Conservation (phyloP, 2,888 invertebrate species). For the Neria commutata region DNA sequence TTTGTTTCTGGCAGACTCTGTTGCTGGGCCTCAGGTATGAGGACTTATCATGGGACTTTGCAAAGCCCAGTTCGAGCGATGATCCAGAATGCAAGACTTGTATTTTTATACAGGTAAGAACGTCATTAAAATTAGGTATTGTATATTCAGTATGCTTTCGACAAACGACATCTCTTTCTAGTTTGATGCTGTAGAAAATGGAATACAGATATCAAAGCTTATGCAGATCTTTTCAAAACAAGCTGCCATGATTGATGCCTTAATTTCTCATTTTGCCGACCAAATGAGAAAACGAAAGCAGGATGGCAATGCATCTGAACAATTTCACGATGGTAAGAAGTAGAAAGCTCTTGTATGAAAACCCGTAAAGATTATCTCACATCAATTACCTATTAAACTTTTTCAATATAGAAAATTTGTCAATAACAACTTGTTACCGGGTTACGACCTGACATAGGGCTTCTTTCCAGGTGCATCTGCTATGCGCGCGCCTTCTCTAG, state of each 20-base stretch:
- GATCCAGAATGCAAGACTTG: slow-evolving; percentile 88
- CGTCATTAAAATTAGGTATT: neutral
- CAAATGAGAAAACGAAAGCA: slow-evolving; percentile 71
- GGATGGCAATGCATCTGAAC: slow-evolving; percentile 58
- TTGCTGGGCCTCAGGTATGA: slow-evolving; percentile 85
- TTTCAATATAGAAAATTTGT: too few relatives aligned
- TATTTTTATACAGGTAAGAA: slow-evolving; percentile 77
- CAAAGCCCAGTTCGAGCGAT: slow-evolving; percentile 79
- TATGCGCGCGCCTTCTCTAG: too few relatives aligned
- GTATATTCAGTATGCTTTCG: neutral
- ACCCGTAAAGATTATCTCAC: too few relatives aligned
- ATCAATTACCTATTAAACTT: too few relatives aligned
- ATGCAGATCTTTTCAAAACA: slow-evolving; percentile 68
- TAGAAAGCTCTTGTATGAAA: too few relatives aligned
- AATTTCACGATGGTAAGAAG: slow-evolving; percentile 62
- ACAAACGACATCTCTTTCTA: slow-evolving; percentile 32
- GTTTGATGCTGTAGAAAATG: slow-evolving; percentile 62
- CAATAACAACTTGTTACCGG: too few relatives aligned
- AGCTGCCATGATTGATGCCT: slow-evolving; percentile 85
- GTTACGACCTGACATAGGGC: too few relatives aligned
- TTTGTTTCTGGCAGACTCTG: slow-evolving; percentile 69
- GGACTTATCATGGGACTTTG: slow-evolving; percentile 92
- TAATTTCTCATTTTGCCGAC: slow-evolving; percentile 82
- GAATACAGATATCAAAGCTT: slow-evolving; percentile 60
- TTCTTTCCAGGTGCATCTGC: too few relatives aligned